Percentiles rank a stretch among this genome's conserved stretches.
Conservation (phyloP, 2,113 vertebrate species). For the Zootoca vivipara region DNA sequence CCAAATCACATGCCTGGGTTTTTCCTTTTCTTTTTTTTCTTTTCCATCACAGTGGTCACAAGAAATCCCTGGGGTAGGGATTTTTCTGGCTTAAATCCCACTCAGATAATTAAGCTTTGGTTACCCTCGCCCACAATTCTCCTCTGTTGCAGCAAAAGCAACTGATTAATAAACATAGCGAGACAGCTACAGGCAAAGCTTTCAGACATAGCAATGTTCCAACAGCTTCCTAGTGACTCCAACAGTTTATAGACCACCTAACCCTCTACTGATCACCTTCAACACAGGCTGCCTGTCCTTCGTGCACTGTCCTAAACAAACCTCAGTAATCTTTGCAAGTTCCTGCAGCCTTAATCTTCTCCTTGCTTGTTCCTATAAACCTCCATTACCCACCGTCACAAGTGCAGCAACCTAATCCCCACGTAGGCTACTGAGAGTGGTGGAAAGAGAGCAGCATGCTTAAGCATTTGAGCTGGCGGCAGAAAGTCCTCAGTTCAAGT, state of each 20-base stretch:
- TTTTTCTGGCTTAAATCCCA: neutral
- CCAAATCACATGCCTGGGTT: no score
- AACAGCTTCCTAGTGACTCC: neutral
- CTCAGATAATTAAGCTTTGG: slow-evolving; percentile 13
- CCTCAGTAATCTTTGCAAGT: neutral
- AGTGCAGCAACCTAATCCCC: neutral
- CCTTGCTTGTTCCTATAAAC: neutral
- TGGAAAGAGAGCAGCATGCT: neutral
- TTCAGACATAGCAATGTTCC: neutral
- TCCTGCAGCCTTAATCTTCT: neutral
- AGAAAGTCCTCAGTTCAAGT: neutral
- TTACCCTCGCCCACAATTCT: neutral
- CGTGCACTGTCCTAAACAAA: neutral
- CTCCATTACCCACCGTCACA: neutral
- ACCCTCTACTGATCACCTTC: neutral
- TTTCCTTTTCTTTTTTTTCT: neutral
- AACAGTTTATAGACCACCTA: neutral
- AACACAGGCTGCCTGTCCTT: neutral
- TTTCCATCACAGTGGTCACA: slow-evolving; percentile 2
- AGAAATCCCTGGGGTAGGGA: neutral
- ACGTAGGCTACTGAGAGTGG: neutral
- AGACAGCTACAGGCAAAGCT: neutral
- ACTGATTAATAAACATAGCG: neutral
- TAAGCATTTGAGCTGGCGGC: neutral
- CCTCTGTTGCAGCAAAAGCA: slow-evolving; percentile 3